phyloP scores from a whole-genome alignment of 2,797 vertebrate genomes.

The Halcyon chelicuti region DNA sequence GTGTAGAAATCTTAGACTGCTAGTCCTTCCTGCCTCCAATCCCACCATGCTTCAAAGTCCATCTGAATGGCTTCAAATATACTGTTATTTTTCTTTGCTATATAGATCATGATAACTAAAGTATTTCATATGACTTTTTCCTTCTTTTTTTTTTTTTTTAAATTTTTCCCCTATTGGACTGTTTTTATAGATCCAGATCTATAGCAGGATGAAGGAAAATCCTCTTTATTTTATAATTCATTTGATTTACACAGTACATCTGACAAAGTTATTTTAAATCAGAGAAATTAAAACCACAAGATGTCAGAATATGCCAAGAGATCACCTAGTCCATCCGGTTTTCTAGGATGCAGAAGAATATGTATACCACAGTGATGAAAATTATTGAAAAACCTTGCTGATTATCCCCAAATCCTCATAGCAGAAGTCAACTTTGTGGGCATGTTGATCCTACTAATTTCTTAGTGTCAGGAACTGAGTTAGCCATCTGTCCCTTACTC shows the following conservation, averaged over 20 bases:
- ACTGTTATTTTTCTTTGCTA: neutral
- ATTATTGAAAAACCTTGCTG: neutral
- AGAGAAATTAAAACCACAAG: neutral
- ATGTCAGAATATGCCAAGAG: neutral
- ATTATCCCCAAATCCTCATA: neutral
- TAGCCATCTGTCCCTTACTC: constrained; percentile 59
- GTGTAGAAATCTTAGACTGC: neutral
- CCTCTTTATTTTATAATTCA: neutral
- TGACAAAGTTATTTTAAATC: neutral
- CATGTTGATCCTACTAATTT: constrained; percentile 23
- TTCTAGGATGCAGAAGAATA: neutral
- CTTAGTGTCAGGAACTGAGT: constrained; percentile 1
- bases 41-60: neutral
- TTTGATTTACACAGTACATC: neutral
- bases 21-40: neutral
- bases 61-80: neutral
- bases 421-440: neutral
- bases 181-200: neutral
- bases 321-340: neutral
- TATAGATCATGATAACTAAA: neutral
- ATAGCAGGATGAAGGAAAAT: neutral
- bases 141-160: neutral
- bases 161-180: neutral
- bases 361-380: neutral
- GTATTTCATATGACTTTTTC: neutral